Evolutionary conservation across 1,140 invertebrate genomes (phyloP).

Genomic region (Micrasema minimum): DNA sequence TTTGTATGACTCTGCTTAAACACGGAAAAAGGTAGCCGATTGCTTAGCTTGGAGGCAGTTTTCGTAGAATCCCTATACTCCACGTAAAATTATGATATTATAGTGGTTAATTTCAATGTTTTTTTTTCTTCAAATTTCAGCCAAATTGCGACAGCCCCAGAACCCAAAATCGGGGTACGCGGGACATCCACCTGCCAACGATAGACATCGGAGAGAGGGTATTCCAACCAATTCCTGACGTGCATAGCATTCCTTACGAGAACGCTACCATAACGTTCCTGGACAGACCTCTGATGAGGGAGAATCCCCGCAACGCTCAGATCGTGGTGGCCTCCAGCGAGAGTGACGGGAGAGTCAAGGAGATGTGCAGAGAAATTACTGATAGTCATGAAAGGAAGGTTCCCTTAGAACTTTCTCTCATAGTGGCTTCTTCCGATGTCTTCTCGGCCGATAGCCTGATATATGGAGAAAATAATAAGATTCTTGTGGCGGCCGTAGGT

Average conservation of each 20-base stretch:
- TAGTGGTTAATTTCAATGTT: too few relatives aligned
- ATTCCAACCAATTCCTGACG: constrained; percentile 8
- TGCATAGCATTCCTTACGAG: constrained; percentile 35
- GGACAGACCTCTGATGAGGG: constrained; percentile 37
- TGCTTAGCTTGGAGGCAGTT: too few relatives aligned
- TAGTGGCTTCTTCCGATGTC: constrained; percentile 60
- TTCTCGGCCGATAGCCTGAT: constrained; percentile 62
- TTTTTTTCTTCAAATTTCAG: constrained; percentile 47
- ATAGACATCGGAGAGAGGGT: neutral
- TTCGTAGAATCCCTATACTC: too few relatives aligned
- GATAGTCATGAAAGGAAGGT: constrained; percentile 49
- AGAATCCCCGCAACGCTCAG: constrained; percentile 55
- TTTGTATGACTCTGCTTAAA: too few relatives aligned
- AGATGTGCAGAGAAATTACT: constrained; percentile 48
- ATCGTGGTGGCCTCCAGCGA: constrained; percentile 52
- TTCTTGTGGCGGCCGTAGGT: constrained; percentile 48
- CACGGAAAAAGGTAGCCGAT: too few relatives aligned
- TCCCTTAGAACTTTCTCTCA: constrained; percentile 61
- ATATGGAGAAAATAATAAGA: constrained; percentile 50
- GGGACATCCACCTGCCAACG: constrained; percentile 15
- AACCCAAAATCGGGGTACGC: constrained; percentile 5
- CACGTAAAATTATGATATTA: too few relatives aligned
- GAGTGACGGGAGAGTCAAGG: constrained; percentile 37
- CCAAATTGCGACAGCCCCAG: constrained; percentile 55
- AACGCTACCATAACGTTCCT: constrained; percentile 45